Evolutionary conservation across 2,888 invertebrate species (phyloP).

Genomic region (Nemapogon koenigi): DNA sequence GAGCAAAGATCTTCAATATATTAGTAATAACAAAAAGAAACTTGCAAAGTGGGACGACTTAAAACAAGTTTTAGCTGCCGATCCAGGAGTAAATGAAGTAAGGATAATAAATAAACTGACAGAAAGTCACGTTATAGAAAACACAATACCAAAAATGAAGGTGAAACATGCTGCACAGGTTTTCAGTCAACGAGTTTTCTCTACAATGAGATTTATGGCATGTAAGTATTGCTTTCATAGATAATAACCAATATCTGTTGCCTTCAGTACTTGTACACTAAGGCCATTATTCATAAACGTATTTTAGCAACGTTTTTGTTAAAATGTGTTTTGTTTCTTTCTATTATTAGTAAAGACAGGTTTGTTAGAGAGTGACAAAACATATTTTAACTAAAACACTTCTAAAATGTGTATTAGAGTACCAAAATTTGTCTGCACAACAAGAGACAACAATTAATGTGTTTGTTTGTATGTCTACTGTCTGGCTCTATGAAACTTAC

Average conservation of each 20-base stretch:
- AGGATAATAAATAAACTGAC: conserved; percentile 15
- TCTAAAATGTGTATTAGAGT: too few relatives aligned
- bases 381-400: too few relatives aligned
- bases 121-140: conserved; percentile 9
- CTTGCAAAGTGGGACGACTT: conserved; percentile 21
- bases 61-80: conserved; percentile 15
- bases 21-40: conserved; percentile 13
- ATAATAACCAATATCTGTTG: not conserved
- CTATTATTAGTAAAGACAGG: too few relatives aligned
- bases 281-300: too few relatives aligned
- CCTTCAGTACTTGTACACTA: not conserved
- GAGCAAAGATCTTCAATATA: conserved; percentile 13
- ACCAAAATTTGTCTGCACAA: too few relatives aligned
- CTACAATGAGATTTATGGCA: conserved; percentile 3
- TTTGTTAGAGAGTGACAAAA: too few relatives aligned
- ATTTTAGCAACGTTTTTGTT: too few relatives aligned
- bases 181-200: conserved; percentile 22
- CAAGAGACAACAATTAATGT: too few relatives aligned
- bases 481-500: too few relatives aligned
- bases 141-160: conserved; percentile 15
- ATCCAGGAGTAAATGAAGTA: conserved; percentile 13
- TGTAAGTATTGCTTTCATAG: not conserved
- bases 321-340: too few relatives aligned
- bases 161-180: conserved; percentile 19
- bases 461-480: too few relatives aligned